Base-by-base conservation (phyloP, 1,140 invertebrate species). In the Aphelenchoides avenae region DNA sequence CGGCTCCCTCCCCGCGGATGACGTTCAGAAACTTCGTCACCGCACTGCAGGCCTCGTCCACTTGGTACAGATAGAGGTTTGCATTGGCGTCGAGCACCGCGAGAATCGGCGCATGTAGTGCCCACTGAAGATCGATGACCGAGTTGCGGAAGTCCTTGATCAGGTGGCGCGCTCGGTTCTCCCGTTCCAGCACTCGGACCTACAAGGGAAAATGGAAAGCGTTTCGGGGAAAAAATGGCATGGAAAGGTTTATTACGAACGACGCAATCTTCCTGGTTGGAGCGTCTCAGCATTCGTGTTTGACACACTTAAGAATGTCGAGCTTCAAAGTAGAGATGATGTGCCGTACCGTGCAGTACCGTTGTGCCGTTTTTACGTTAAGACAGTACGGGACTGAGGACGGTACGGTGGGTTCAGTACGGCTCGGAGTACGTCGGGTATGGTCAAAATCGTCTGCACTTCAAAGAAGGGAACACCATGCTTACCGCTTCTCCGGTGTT, bases 81-180 rank as follows among this genome's bases (percentile, higher is more conserved):
- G 36, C 42, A 29, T 64, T 68, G 20, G 52, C 15, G 42, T 64
- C 61, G 30, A 64, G 40, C 24, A 64, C 61, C 29, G 61, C 61
- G n/a, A 64, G 30, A 26, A 67, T 44, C 9, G 50, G 53, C 4
- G 63, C 55, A 37, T 64, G 61, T 11, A n/a, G 15, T 20, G 61
- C 61, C 62, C 62, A 64, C 33, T 42, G 51, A 18, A 64, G 40
- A 43, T 64, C 61, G 9, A 64, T 64, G 22, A 40, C 33, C 11
- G 37, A 43, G 13, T 66, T 47, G 24, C 65, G 62, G 47, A 64
- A 64, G 27, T 64, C 61, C 34, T 64, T 64, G 37, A 64, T 64
- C 3, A 64, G 41, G 31, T 68, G 64, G 7, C 61, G 52, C 15
- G 37, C 29, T 15, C 55, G 58, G 5, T 31, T 34, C 26, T 61